Conservation (phyloP, 2,888 invertebrate genomes). For the Calephelis perditalis region DNA sequence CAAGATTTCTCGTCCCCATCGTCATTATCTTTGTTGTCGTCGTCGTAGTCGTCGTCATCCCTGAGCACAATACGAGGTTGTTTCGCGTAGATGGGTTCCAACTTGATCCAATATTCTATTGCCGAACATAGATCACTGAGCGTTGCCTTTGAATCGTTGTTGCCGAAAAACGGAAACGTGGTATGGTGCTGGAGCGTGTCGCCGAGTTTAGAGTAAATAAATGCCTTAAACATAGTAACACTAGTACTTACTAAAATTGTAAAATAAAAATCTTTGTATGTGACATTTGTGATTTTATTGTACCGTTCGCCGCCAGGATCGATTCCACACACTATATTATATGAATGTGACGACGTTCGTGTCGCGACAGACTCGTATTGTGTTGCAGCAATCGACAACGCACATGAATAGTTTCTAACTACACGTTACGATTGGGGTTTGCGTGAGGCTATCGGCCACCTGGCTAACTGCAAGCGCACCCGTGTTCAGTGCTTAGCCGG, state of each 20-base stretch:
- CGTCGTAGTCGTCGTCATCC: conserved; percentile 5
- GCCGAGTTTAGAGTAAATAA: neutral
- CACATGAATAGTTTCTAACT: too few species aligned
- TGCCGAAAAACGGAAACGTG: conserved; percentile 2
- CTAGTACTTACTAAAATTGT: neutral
- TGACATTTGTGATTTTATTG: too few species aligned
- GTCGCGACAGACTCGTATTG: too few species aligned
- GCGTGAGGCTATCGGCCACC: too few species aligned
- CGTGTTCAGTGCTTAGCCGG: too few species aligned
- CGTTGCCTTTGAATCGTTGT: neutral
- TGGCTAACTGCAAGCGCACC: too few species aligned
- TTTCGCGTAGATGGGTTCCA: neutral
- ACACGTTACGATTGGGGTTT: too few species aligned
- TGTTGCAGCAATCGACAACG: too few species aligned
- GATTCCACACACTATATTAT: too few species aligned
- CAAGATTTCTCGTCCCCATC: conserved; percentile 1
- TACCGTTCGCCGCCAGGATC: too few species aligned
- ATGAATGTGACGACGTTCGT: too few species aligned
- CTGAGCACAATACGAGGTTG: conserved; percentile 1
- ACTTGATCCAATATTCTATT: conserved; percentile 9
- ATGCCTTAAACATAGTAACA: neutral
- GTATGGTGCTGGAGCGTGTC: neutral
- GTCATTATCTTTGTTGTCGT: neutral
- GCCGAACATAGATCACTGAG: conserved; percentile 11
- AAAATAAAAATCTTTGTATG: neutral